phyloP scores from a whole-genome alignment of 35 echinoderm and acorn worm genomes.

The Ophioderma brevispina region DNA sequence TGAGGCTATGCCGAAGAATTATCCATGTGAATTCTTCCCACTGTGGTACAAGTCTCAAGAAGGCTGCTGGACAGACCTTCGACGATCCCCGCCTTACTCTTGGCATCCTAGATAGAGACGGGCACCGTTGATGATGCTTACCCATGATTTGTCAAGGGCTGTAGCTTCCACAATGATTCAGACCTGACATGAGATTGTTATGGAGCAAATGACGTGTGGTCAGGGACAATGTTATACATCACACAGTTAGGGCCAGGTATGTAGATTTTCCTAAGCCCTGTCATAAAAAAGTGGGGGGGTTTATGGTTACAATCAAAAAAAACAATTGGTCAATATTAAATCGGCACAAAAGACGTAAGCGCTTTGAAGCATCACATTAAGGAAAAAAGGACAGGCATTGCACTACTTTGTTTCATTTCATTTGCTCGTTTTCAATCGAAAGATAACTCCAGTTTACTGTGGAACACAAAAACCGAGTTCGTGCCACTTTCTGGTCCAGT shows the following conservation, averaged over 20 bases:
- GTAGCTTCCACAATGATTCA: constrained; percentile 98
- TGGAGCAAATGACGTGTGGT: constrained; percentile 69
- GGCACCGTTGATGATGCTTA: constrained; percentile 49
- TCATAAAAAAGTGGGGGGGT: too few species aligned
- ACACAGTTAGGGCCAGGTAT: constrained; percentile 89
- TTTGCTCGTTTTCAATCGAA: too few species aligned
- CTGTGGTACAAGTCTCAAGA: constrained; percentile 89
- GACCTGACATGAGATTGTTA: constrained; percentile 82
- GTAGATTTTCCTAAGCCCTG: neutral
- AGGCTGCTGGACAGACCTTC: constrained; percentile 90
- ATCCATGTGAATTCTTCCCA: constrained; percentile 81
- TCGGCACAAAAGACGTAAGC: too few species aligned
- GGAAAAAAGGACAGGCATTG: too few species aligned
- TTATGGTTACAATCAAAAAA: too few species aligned
- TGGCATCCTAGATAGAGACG: constrained; percentile 77
- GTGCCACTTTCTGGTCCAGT: too few species aligned
- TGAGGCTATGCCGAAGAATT: constrained; percentile 78
- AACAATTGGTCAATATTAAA: too few species aligned
- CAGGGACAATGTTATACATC: constrained; percentile 88
- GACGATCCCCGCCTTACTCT: constrained; percentile 90
- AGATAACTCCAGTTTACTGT: too few species aligned
- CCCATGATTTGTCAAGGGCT: constrained; percentile 81
- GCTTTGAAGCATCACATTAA: too few species aligned
- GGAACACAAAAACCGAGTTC: too few species aligned
- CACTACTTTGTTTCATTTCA: too few species aligned